phyloP scores from a whole-genome alignment of 2,888 invertebrate species.

The Luperina nickerlii region DNA sequence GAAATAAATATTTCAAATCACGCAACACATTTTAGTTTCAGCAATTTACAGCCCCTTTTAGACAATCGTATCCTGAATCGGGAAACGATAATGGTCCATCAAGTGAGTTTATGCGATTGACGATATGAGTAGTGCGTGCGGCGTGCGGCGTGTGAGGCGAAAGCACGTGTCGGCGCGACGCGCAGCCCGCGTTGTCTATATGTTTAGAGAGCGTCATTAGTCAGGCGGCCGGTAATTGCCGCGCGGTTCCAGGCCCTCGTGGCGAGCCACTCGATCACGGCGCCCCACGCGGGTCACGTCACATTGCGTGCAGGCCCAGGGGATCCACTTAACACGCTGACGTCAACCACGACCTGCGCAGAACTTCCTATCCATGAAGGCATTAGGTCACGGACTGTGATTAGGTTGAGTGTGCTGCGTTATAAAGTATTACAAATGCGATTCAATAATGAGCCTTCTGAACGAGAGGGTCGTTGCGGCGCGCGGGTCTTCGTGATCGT shows the following conservation, averaged over 20 bases:
- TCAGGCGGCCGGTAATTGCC: neutral
- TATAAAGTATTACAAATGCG: neutral
- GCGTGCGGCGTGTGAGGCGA: neutral
- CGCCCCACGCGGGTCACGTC: neutral
- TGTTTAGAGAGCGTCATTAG: slow-evolving; percentile 6
- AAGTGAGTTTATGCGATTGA: neutral
- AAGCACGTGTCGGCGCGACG: neutral
- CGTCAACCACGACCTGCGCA: neutral
- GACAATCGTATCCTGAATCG: neutral
- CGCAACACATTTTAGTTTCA: neutral
- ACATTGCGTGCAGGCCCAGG: neutral
- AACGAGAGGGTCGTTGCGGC: neutral
- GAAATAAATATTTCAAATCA: neutral
- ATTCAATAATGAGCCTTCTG: neutral
- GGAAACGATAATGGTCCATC: neutral
- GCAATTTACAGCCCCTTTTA: neutral
- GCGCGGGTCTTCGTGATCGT: neutral
- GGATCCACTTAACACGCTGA: neutral
- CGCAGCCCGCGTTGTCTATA: neutral
- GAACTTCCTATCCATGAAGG: neutral
- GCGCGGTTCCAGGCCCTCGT: neutral
- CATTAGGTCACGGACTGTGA: no score
- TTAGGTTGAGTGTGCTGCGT: neutral
- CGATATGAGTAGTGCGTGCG: neutral
- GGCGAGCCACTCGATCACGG: slow-evolving; percentile 8